These are phyloP conservation scores for Echinometra lucunter DNA, from an alignment of 53 echinoderm and acorn worm species.

Conservation along the genomic window DNA sequence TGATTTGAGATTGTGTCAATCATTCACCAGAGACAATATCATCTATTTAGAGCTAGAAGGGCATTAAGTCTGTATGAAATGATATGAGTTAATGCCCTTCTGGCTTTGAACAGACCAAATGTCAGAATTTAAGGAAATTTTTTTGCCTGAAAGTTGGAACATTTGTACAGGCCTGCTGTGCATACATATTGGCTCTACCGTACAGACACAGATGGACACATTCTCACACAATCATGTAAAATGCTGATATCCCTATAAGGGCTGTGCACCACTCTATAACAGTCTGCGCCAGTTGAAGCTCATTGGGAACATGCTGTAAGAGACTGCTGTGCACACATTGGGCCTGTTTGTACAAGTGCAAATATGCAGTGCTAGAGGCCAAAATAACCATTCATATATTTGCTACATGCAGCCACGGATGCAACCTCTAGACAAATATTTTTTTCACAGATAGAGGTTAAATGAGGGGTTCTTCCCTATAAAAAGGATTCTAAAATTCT, in stretches of 20 bases:
- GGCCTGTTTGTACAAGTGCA: slow-evolving; percentile 49
- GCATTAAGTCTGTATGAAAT: too few species aligned
- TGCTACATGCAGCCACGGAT: slow-evolving; percentile 47
- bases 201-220: background rate
- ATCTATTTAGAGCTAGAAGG: too few species aligned
- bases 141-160: background rate
- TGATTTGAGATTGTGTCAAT: slow-evolving; percentile 9
- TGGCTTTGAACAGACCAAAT: too few species aligned
- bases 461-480: slow-evolving; percentile 15
- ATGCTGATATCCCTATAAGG: background rate
- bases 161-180: slow-evolving; percentile 36
- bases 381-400: slow-evolving; percentile 34
- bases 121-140: background rate
- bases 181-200: background rate
- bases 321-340: slow-evolving; percentile 54
- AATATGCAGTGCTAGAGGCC: slow-evolving; percentile 28
- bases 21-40: slow-evolving; percentile 10
- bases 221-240: slow-evolving; percentile 23
- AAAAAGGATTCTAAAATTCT: slow-evolving; percentile 35
- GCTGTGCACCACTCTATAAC: background rate
- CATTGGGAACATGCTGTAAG: background rate
- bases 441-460: slow-evolving; percentile 20
- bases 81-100: too few species aligned
- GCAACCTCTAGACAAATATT: slow-evolving; percentile 49
- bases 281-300: background rate